Evolutionary conservation across 2,113 vertebrate genomes (phyloP).

Genomic region (Nycticebus coucang): DNA sequence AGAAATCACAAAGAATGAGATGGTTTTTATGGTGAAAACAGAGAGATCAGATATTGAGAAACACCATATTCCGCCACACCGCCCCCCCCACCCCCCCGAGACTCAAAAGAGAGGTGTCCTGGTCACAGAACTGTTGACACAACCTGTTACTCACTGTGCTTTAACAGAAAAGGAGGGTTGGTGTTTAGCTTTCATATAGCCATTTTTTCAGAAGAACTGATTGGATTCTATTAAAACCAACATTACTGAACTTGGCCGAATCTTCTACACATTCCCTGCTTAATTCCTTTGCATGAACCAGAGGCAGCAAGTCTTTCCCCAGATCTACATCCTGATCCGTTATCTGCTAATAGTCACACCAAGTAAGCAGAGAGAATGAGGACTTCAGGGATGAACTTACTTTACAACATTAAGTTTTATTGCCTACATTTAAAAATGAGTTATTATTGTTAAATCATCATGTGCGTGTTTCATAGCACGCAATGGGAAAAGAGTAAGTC

Average conservation of each 20-base stretch:
- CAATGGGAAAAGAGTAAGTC: not conserved
- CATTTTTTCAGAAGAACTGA: not conserved
- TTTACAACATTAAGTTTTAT: not conserved
- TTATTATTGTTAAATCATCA: constrained; percentile 2
- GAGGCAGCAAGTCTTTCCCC: not conserved
- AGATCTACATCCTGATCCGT: not conserved
- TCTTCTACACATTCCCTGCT: not conserved
- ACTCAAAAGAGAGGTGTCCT: not conserved
- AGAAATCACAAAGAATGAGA: constrained; percentile 13
- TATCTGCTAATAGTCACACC: not conserved
- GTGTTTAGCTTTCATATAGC: not conserved
- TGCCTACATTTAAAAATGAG: not conserved
- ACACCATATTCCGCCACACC: not conserved
- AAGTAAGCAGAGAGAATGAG: not conserved
- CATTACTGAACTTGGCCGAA: not conserved
- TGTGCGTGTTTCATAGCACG: not conserved
- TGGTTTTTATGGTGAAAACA: not conserved
- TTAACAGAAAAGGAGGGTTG: not conserved
- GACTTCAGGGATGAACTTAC: not conserved
- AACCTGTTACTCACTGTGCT: not conserved
- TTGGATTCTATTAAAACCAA: not conserved
- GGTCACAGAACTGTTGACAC: not conserved
- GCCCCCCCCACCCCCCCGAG: not conserved
- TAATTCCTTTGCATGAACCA: not conserved
- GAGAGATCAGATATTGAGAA: constrained; percentile 28